Conservation (phyloP, 2,113 vertebrate species). For the Lonchura striata region DNA sequence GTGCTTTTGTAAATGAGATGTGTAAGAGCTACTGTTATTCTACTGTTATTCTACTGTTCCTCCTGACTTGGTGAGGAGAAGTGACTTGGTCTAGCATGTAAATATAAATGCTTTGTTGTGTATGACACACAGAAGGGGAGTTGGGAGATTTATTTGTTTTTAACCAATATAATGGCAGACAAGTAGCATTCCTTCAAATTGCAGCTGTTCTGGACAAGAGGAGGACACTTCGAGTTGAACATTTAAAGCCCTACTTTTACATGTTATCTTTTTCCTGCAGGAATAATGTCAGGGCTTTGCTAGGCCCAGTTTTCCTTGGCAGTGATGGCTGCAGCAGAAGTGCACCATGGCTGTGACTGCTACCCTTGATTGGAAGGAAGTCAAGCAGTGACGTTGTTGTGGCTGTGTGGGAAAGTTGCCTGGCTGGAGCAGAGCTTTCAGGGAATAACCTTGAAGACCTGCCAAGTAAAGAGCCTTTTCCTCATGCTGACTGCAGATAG, state of each 20-base stretch:
- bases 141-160: neutral
- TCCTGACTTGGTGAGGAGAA: neutral
- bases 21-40: neutral
- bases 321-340: neutral
- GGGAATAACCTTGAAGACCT: neutral
- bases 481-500: neutral
- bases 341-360: neutral
- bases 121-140: neutral
- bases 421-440: neutral
- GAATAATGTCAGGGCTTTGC: neutral
- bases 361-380: neutral
- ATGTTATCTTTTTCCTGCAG: neutral
- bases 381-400: neutral
- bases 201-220: neutral
- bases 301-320: neutral
- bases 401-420: neutral
- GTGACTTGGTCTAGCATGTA: neutral
- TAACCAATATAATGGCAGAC: neutral
- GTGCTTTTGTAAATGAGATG: neutral
- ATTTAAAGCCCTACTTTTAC: neutral
- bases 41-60: neutral
- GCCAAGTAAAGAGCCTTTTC: neutral
- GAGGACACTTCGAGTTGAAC: neutral
- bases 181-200: neutral
- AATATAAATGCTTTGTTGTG: neutral